These are phyloP conservation scores for Syrrhaptes paradoxus DNA, from an alignment of 2,113 vertebrate genomes.

Conservation along the genomic window DNA sequence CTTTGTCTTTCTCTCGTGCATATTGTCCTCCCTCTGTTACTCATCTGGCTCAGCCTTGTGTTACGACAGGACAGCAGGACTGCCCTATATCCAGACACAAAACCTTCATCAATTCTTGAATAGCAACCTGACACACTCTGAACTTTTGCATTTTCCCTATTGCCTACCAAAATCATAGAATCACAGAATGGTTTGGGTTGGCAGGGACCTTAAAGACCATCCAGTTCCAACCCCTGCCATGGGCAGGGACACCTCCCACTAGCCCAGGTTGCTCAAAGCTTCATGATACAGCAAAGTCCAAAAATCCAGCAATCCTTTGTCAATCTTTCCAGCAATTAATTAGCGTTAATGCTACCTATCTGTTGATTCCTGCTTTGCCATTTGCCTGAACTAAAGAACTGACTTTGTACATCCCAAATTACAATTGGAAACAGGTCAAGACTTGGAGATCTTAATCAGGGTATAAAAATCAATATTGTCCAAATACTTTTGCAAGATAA, in stretches of 20 bases:
- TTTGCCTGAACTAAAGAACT: background rate
- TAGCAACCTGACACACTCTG: background rate
- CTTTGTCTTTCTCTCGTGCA: background rate
- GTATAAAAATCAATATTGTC: background rate
- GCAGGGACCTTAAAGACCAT: too few species aligned
- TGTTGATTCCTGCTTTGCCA: background rate
- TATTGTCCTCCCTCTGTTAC: background rate
- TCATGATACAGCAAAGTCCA: background rate
- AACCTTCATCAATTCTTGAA: background rate
- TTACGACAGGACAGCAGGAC: background rate
- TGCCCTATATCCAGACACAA: background rate
- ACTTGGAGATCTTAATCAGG: background rate
- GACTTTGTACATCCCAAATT: background rate
- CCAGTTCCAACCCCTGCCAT: too few species aligned
- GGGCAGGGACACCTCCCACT: too few species aligned
- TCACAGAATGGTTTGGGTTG: too few species aligned
- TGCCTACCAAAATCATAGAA: background rate
- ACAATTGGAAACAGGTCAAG: background rate
- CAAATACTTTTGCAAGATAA: background rate
- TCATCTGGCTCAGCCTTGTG: background rate
- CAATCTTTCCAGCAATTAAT: too few species aligned
- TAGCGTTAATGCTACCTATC: background rate
- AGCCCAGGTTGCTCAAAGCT: too few species aligned
- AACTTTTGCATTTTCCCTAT: background rate
- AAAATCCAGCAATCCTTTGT: background rate